Conservation (phyloP, 2,888 invertebrate genomes). For the Craniophora ligustri region DNA sequence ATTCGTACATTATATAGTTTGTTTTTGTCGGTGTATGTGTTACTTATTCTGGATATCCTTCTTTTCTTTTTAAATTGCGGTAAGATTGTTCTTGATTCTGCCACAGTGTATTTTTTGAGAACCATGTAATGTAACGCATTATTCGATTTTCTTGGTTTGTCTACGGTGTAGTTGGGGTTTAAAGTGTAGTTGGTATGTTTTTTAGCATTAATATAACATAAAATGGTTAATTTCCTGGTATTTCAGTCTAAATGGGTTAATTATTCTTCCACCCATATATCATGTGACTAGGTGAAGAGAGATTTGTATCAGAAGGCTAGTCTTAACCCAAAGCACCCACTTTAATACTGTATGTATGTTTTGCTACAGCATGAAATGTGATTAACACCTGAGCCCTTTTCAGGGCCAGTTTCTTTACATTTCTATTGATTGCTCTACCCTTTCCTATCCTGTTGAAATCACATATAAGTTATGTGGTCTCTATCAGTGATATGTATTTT, state of each 20-base stretch:
- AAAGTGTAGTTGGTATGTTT: constrained; percentile 5
- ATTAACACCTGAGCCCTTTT: background rate
- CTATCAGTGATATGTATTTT: no score
- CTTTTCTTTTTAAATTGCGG: constrained; percentile 58
- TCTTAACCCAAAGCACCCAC: background rate
- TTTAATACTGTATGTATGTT: background rate
- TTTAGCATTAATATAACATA: constrained; percentile 18
- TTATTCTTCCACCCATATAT: constrained; percentile 57
- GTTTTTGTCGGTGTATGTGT: constrained; percentile 71
- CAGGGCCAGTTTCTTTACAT: background rate
- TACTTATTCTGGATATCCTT: constrained; percentile 60
- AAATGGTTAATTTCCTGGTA: background rate
- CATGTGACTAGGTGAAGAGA: constrained; percentile 61
- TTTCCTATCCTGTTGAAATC: background rate
- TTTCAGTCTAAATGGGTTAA: constrained; percentile 5
- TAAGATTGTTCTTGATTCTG: constrained; percentile 72
- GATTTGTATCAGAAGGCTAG: constrained; percentile 13
- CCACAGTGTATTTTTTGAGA: constrained; percentile 59
- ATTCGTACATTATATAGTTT: constrained; percentile 56
- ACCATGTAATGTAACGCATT: constrained; percentile 64
- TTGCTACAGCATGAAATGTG: background rate
- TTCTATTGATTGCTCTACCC: background rate
- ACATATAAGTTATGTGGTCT: no score
- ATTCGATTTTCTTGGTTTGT: constrained; percentile 40
- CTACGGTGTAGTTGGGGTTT: constrained; percentile 8